A percentile compares a stretch with the other conserved stretches of the same genome.
Evolutionary conservation across 2,888 invertebrate genomes (phyloP).

Genomic region (Microplitis deprimator): DNA sequence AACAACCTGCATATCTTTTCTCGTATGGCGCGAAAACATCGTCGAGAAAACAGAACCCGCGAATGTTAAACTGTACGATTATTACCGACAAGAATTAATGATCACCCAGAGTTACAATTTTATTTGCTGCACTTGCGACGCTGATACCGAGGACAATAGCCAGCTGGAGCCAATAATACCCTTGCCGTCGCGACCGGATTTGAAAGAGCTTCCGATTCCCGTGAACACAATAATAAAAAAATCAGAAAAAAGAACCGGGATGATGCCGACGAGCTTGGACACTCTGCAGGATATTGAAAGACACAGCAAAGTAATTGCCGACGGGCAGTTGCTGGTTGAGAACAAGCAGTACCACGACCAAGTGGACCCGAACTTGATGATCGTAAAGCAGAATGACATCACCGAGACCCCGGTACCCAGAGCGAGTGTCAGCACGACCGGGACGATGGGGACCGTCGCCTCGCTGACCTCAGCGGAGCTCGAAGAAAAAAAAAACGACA

Average conservation of each 20-base stretch:
- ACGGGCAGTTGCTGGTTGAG: neutral
- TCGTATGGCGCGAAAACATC: slow-evolving; percentile 70
- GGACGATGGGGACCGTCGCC: neutral
- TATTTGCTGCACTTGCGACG: slow-evolving; percentile 60
- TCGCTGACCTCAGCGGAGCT: neutral
- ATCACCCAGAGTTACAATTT: slow-evolving; percentile 70
- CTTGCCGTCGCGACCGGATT: neutral
- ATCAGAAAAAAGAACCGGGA: neutral
- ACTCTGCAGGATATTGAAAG: neutral
- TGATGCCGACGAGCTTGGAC: neutral
- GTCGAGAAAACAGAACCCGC: slow-evolving; percentile 74
- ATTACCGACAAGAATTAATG: slow-evolving; percentile 76
- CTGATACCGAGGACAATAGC: slow-evolving; percentile 48
- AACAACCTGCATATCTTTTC: slow-evolving; percentile 72
- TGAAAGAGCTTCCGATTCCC: neutral
- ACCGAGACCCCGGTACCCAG: neutral
- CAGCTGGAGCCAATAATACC: neutral
- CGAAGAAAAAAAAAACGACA: neutral
- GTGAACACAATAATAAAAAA: neutral
- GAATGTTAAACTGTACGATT: slow-evolving; percentile 76
- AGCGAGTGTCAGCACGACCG: neutral
- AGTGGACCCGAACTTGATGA: neutral
- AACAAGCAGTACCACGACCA: neutral
- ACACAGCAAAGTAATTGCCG: neutral
- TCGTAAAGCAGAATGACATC: neutral